Percentiles rank a stretch among this genome's conserved stretches.
phyloP scores from a whole-genome alignment of 2,888 invertebrate genomes.

The Lycocerus yunnanus region DNA sequence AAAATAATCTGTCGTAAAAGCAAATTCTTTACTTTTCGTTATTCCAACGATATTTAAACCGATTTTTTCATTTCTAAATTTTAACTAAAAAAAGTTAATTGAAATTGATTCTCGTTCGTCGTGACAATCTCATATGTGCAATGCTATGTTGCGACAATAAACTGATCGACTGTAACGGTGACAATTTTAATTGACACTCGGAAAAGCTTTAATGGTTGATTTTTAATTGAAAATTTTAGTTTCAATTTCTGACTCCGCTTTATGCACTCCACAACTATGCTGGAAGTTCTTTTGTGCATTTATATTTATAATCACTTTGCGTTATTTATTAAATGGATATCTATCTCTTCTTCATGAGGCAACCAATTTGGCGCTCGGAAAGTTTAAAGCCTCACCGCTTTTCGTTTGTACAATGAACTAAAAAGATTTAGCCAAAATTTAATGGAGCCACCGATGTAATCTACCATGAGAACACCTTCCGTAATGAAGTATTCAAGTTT shows the following conservation, averaged over 20 bases:
- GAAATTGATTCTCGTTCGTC: background rate
- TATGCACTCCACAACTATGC: background rate
- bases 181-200: background rate
- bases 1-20: background rate
- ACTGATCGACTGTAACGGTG: background rate
- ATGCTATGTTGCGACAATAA: background rate
- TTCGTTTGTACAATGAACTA: too few relatives aligned
- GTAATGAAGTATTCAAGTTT: too few relatives aligned
- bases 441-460: too few relatives aligned
- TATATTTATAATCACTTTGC: background rate
- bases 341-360: background rate
- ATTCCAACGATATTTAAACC: background rate
- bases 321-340: background rate
- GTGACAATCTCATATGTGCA: background rate
- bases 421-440: too few relatives aligned
- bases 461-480: too few relatives aligned
- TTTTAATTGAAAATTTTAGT: background rate
- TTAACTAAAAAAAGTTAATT: background rate
- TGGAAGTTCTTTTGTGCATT: background rate
- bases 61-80: background rate
- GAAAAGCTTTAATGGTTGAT: background rate
- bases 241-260: background rate
- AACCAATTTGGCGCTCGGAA: too few relatives aligned
- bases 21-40: background rate
- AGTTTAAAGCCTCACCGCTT: too few relatives aligned